Evolutionary conservation across 1,140 invertebrate species (phyloP).

Genomic region (Probaryconus sp.): DNA sequence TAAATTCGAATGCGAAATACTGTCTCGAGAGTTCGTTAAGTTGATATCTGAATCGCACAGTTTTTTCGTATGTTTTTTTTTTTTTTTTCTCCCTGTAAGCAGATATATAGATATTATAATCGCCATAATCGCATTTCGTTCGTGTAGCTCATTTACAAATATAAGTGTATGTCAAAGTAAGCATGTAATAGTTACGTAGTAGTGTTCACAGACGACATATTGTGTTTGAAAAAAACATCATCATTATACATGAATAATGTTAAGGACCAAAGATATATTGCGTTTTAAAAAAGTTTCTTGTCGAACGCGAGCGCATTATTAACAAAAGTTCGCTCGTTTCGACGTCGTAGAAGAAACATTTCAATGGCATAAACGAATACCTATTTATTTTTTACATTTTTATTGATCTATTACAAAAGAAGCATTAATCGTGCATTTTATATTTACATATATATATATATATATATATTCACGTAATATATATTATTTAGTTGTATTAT

Average conservation of each 20-base stretch:
- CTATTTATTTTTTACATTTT: slow-evolving; percentile 52
- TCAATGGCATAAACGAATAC: not conserved
- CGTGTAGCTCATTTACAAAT: slow-evolving; percentile 46
- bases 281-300: slow-evolving; percentile 66
- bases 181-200: slow-evolving; percentile 54
- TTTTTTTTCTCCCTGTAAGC: slow-evolving; percentile 14
- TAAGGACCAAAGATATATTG: slow-evolving; percentile 78
- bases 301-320: slow-evolving; percentile 63
- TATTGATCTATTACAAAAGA: slow-evolving; percentile 24
- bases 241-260: slow-evolving; percentile 65
- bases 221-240: slow-evolving; percentile 48
- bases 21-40: slow-evolving; percentile 9
- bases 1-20: slow-evolving; percentile 5
- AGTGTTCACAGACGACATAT: slow-evolving; percentile 34
- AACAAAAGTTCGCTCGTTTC: no score
- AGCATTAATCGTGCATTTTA: slow-evolving; percentile 37
- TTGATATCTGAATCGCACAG: not conserved
- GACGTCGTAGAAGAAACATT: slow-evolving; percentile 4
- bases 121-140: slow-evolving; percentile 48
- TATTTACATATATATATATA: slow-evolving; percentile 33
- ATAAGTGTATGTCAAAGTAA: slow-evolving; percentile 61
- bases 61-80: slow-evolving; percentile 10
- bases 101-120: slow-evolving; percentile 33
- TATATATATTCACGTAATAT: slow-evolving; percentile 22
- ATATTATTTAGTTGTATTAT: slow-evolving; percentile 35